phyloP scores from a whole-genome alignment of 1,140 invertebrate species.

The Anagrus nilaparvatae region DNA sequence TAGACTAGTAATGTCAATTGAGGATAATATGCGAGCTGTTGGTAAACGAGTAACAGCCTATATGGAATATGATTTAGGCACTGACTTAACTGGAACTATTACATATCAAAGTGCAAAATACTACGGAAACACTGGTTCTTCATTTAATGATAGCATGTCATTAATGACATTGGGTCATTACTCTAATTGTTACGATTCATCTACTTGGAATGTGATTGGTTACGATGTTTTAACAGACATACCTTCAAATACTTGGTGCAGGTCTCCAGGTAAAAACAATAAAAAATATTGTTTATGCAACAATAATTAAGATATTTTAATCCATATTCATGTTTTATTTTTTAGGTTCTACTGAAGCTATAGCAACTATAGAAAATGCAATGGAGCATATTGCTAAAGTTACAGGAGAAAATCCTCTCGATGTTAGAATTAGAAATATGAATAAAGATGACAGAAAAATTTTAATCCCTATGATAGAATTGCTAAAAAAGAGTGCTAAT shows the following conservation, averaged over 20 bases:
- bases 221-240: constrained; percentile 50
- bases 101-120: constrained; percentile 52
- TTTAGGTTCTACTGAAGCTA: constrained; percentile 7
- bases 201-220: constrained; percentile 45
- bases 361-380: constrained; percentile 60
- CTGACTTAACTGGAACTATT: constrained; percentile 55
- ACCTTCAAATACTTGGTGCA: constrained; percentile 48
- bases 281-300: neutral
- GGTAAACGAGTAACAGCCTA: constrained; percentile 53
- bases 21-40: constrained; percentile 53
- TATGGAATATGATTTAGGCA: constrained; percentile 55
- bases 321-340: neutral
- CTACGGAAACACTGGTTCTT: constrained; percentile 53
- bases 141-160: constrained; percentile 56
- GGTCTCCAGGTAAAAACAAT: constrained; percentile 47
- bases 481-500: constrained; percentile 48
- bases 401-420: constrained; percentile 55
- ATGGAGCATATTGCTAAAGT: constrained; percentile 71
- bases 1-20: constrained; percentile 52
- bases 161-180: too few relatives aligned
- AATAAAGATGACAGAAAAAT: constrained; percentile 27
- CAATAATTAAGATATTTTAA: neutral
- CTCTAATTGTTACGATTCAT: constrained; percentile 48
- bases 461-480: constrained; percentile 42
- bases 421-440: constrained; percentile 56